Evolutionary conservation across 2,888 invertebrate species (phyloP).

Genomic region (Molorchus minor): DNA sequence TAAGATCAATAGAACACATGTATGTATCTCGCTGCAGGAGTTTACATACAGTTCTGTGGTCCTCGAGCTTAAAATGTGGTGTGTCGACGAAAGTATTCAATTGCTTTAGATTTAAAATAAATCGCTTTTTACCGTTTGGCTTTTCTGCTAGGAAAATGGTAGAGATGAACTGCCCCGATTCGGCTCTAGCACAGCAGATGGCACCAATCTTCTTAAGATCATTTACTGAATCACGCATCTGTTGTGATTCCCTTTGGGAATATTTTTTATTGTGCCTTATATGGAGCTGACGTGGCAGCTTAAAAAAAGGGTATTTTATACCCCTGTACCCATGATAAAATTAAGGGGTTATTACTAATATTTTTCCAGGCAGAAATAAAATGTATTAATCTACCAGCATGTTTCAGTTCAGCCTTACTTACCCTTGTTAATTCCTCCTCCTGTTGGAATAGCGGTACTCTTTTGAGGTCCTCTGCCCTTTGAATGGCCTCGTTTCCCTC

Average conservation of each 20-base stretch:
- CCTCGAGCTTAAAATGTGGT: conserved; percentile 23
- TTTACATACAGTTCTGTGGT: conserved; percentile 14
- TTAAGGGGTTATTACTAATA: not conserved
- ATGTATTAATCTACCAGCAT: not conserved
- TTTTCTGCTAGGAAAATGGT: conserved; percentile 4
- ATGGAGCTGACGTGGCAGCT: not conserved
- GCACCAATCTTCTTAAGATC: not conserved
- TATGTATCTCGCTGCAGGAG: conserved; percentile 7
- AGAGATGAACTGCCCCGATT: not conserved
- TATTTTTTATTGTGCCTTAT: not conserved
- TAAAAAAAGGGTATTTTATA: conserved; percentile 6
- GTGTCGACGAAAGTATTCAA: conserved; percentile 9
- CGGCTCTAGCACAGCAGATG: not conserved
- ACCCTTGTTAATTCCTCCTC: not conserved
- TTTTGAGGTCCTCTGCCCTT: not conserved
- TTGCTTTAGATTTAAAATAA: conserved; percentile 8
- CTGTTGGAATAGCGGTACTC: not conserved
- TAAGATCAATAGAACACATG: conserved; percentile 19
- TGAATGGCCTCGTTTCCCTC: not conserved
- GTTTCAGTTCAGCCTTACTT: too few species aligned
- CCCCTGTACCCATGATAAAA: conserved; percentile 4
- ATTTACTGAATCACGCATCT: not conserved
- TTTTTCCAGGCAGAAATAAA: not conserved
- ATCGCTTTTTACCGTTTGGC: conserved; percentile 7
- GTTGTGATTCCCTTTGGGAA: not conserved